phyloP scores from a whole-genome alignment of 1,140 invertebrate species.

The Aphaenogaster rudis region DNA sequence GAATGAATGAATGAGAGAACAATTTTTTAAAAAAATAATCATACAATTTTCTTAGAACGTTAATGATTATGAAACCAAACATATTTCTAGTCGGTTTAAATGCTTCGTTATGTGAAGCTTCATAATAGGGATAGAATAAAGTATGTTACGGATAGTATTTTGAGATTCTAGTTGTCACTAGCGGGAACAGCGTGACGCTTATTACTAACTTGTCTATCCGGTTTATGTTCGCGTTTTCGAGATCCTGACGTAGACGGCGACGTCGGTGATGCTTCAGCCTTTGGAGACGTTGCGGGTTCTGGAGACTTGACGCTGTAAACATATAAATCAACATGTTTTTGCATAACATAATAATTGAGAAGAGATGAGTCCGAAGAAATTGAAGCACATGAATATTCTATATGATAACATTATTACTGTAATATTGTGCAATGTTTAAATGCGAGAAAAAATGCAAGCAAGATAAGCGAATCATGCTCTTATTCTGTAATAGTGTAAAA shows the following conservation, averaged over 20 bases:
- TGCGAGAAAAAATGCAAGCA: conserved; percentile 4
- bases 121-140: conserved; percentile 23
- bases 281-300: conserved; percentile 1
- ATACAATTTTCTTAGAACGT: background rate
- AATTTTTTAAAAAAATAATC: conserved; percentile 18
- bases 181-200: conserved; percentile 79
- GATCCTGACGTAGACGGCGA: conserved; percentile 46
- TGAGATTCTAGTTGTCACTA: conserved; percentile 74
- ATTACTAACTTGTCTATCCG: conserved; percentile 75
- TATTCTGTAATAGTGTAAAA: conserved; percentile 8
- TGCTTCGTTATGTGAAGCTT: conserved; percentile 32
- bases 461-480: conserved; percentile 32
- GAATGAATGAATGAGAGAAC: background rate
- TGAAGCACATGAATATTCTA: conserved; percentile 30
- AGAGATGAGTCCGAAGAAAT: background rate
- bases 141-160: conserved; percentile 39
- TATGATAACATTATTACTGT: background rate
- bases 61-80: conserved; percentile 11
- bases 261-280: conserved; percentile 10
- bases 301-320: conserved; percentile 66
- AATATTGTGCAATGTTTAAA: conserved; percentile 1
- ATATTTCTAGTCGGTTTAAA: conserved; percentile 23
- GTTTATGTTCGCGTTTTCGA: conserved; percentile 83
- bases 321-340: conserved; percentile 38
- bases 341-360: background rate